Conservation (phyloP, 2,888 invertebrate genomes). For the Neoascia interrupta region DNA sequence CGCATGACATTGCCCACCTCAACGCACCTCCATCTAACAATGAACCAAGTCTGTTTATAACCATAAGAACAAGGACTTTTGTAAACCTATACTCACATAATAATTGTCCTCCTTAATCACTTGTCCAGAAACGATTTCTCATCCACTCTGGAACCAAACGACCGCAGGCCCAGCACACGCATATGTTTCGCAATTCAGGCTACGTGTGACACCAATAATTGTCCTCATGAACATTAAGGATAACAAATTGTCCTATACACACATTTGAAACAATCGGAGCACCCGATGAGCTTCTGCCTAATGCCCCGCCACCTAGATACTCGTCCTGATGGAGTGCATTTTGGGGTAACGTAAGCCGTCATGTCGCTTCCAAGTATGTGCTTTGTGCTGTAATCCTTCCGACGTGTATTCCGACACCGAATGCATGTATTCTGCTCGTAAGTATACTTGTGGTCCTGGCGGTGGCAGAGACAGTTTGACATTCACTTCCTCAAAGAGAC, state of each 20-base stretch:
- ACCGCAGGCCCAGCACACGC: slow-evolving; percentile 10
- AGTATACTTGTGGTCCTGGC: slow-evolving; percentile 18
- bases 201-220: slow-evolving; percentile 51
- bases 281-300: slow-evolving; percentile 22
- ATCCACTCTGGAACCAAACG: background rate
- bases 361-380: slow-evolving; percentile 14
- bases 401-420: slow-evolving; percentile 13
- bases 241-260: slow-evolving; percentile 48
- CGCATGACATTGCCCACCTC: too few relatives aligned
- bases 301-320: background rate
- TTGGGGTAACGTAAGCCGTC: slow-evolving; percentile 27
- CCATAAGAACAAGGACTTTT: too few relatives aligned
- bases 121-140: slow-evolving; percentile 7
- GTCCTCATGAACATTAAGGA: slow-evolving; percentile 53
- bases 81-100: too few relatives aligned
- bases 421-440: slow-evolving; percentile 3
- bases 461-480: slow-evolving; percentile 19
- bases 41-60: too few relatives aligned
- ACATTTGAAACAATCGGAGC: slow-evolving; percentile 38
- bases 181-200: slow-evolving; percentile 33
- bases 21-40: too few relatives aligned
- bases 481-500: slow-evolving; percentile 21
- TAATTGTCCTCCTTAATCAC: slow-evolving; percentile 8
- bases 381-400: slow-evolving; percentile 14
- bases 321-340: too few relatives aligned